These are phyloP conservation scores for Nettapus auritus DNA, from an alignment of 2,113 vertebrate genomes.

Conservation along the genomic window DNA sequence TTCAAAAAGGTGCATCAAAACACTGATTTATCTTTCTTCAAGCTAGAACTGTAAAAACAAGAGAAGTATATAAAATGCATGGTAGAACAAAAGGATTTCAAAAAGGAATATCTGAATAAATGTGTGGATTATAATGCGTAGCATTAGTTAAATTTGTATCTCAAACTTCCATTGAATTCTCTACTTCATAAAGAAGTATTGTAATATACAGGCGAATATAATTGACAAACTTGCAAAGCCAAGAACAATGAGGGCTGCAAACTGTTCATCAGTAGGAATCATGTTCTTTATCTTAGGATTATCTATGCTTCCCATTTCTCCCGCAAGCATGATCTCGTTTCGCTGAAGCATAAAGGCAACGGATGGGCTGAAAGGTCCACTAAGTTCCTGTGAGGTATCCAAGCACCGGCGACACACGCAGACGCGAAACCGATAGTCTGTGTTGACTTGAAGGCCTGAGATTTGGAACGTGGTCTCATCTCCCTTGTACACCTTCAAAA, in stretches of 20 bases:
- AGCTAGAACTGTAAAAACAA: conserved; percentile 85
- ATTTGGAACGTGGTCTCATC: conserved; percentile 92
- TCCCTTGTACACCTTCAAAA: conserved; percentile 93
- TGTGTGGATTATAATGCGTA: conserved; percentile 87
- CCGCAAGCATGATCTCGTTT: conserved; percentile 76
- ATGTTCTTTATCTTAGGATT: conserved; percentile 80
- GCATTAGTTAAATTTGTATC: conserved; percentile 83
- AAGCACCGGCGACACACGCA: conserved; percentile 92
- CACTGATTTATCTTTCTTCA: conserved; percentile 74
- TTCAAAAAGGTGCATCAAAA: conserved; percentile 87
- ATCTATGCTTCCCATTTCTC: conserved; percentile 76
- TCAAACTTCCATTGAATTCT: conserved; percentile 69
- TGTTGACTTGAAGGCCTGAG: conserved; percentile 93
- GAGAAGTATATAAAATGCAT: conserved; percentile 77
- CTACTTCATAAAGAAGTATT: conserved; percentile 99
- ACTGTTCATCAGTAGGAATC: conserved; percentile 93
- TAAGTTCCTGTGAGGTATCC: conserved; percentile 93
- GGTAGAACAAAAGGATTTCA: conserved; percentile 73
- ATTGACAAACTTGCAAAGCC: conserved; percentile 92
- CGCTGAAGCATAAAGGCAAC: conserved; percentile 86
- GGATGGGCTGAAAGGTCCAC: conserved; percentile 94
- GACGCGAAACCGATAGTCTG: conserved; percentile 95
- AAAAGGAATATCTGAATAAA: conserved; percentile 84
- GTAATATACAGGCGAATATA: conserved; percentile 95
- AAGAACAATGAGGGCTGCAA: conserved; percentile 91